These are phyloP conservation scores for Pelagia noctiluca DNA, from an alignment of 30 jellyfish, hydroid and myxozoan genomes.

Conservation along the genomic window DNA sequence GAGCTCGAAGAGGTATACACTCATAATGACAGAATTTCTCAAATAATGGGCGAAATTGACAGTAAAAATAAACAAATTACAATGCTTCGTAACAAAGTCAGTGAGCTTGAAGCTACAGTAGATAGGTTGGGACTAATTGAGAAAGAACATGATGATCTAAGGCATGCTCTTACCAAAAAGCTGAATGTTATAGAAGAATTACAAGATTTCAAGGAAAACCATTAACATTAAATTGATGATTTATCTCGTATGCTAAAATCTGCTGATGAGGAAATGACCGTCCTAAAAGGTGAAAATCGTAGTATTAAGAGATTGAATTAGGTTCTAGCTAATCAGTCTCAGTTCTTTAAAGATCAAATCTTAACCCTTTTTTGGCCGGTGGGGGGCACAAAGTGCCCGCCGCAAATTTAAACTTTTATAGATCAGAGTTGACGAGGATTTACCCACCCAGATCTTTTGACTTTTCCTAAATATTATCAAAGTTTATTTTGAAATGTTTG, in stretches of 20 bases:
- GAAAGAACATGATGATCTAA: not conserved
- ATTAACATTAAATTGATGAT: not conserved
- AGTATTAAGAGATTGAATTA: not conserved
- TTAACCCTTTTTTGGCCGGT: not conserved
- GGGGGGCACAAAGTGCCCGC: too few relatives aligned
- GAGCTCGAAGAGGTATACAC: not conserved
- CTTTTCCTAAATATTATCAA: too few relatives aligned
- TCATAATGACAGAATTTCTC: not conserved
- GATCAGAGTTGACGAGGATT: too few relatives aligned
- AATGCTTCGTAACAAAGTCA: not conserved
- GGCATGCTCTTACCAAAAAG: not conserved
- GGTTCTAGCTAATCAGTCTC: not conserved
- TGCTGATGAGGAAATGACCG: not conserved
- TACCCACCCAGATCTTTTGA: too few relatives aligned
- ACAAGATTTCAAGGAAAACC: not conserved
- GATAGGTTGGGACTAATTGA: not conserved
- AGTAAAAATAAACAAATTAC: too few relatives aligned
- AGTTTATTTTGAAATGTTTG: too few relatives aligned
- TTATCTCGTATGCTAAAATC: not conserved
- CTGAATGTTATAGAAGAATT: not conserved
- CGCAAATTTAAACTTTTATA: not conserved
- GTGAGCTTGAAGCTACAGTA: not conserved
- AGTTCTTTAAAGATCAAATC: not conserved
- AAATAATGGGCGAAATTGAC: not conserved
- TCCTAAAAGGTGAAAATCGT: not conserved